Evolutionary conservation across 2,113 vertebrate genomes (phyloP).

Genomic region (Bothrops jararaca): DNA sequence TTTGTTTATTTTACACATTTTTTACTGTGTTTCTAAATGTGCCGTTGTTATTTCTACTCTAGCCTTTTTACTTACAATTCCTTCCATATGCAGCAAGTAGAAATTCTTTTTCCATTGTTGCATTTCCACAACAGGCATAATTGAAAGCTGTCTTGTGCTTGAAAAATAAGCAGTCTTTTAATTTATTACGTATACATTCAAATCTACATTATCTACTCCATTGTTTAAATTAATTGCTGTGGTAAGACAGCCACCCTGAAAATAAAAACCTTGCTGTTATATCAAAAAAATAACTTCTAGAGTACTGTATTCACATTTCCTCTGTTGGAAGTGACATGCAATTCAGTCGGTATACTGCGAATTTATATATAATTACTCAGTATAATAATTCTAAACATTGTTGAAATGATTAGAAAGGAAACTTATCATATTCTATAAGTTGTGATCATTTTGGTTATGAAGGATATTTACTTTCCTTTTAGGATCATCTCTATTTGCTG

Average conservation of each 20-base stretch:
- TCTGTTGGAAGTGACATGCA: background rate
- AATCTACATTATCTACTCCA: background rate
- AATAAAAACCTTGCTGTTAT: background rate
- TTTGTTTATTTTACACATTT: no score
- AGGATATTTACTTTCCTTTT: background rate
- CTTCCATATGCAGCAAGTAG: background rate
- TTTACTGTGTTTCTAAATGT: no score
- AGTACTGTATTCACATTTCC: background rate
- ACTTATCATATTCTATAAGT: background rate
- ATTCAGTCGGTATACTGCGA: no score
- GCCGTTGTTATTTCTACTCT: no score
- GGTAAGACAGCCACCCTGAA: background rate
- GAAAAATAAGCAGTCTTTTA: background rate
- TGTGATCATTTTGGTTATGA: background rate
- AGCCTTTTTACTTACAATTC: background rate
- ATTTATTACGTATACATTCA: background rate
- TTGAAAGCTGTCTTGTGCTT: background rate
- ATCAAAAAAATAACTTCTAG: background rate
- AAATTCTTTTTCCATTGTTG: background rate
- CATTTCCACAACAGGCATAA: background rate
- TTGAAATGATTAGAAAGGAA: background rate
- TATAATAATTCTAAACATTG: background rate
- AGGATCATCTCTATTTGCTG: background rate
- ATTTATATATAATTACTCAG: background rate
- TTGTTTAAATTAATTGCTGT: background rate